phyloP scores from a whole-genome alignment of 1,140 invertebrate genomes.

The Liolophura sinensis region DNA sequence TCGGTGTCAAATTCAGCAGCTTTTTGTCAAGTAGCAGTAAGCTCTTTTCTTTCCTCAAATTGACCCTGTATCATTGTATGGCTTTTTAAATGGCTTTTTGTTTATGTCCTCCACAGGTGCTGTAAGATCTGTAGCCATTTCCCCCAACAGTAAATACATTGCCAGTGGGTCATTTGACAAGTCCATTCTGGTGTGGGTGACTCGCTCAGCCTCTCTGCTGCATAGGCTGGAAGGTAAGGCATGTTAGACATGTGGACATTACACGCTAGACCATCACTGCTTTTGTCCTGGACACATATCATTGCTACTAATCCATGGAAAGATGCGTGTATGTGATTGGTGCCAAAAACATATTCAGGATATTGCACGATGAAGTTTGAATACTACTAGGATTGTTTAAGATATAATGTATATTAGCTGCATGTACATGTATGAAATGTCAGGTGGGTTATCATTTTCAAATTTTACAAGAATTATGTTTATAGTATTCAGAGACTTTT shows the following conservation, averaged over 20 bases:
- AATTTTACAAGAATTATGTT: neutral
- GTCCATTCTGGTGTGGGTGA: conserved; percentile 20
- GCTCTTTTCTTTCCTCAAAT: no score
- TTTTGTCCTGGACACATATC: no score
- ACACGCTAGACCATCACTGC: no score
- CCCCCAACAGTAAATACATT: conserved; percentile 45
- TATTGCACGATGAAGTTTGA: conserved; percentile 1
- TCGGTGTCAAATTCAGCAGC: no score
- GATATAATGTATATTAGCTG: no score
- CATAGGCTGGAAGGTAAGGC: conserved; percentile 37
- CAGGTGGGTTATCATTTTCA: neutral
- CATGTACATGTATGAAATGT: no score
- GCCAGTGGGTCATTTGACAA: conserved; percentile 57
- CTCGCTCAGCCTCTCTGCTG: conserved; percentile 22
- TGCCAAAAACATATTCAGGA: no score
- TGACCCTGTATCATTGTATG: no score
- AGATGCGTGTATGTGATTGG: no score
- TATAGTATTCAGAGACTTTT: neutral
- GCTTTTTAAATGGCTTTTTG: neutral
- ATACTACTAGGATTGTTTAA: neutral
- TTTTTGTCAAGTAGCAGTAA: no score
- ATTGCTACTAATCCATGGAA: no score
- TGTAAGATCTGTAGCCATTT: conserved; percentile 49
- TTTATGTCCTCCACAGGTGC: conserved; percentile 35
- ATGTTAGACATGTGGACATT: no score